These are phyloP conservation scores for Heteromormyrus szaboi DNA, from an alignment of 2,797 vertebrate genomes.

Conservation along the genomic window DNA sequence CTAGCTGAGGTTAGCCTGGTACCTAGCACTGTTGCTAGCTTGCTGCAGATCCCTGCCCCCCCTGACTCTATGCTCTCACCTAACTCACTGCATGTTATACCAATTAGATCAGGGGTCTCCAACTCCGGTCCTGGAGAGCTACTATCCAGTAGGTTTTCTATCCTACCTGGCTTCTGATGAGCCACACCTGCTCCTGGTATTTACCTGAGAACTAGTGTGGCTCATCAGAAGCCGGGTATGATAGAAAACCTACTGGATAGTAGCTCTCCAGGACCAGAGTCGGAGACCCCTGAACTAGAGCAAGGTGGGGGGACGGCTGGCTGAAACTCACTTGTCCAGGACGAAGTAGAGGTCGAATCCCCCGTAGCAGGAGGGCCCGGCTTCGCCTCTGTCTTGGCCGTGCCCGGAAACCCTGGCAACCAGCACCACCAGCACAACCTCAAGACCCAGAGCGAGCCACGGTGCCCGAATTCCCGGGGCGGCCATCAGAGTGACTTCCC, in stretches of 20 bases:
- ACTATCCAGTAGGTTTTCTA: too few species aligned
- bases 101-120: background rate
- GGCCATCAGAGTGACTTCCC: constrained; percentile 42
- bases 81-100: background rate
- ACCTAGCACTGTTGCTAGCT: background rate
- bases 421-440: constrained; percentile 60
- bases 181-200: too few species aligned
- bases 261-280: too few species aligned
- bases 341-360: constrained; percentile 98
- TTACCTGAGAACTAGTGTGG: too few species aligned
- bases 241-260: too few species aligned
- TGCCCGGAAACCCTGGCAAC: constrained; percentile 61
- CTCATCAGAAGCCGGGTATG: too few species aligned
- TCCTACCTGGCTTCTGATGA: too few species aligned
- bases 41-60: background rate
- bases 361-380: constrained; percentile 89
- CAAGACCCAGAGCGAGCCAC: constrained; percentile 48
- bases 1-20: background rate
- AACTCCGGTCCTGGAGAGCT: too few species aligned
- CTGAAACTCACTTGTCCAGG: constrained; percentile 90
- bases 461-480: constrained; percentile 47
- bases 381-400: constrained; percentile 59
- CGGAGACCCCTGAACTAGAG: too few species aligned
- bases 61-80: background rate
- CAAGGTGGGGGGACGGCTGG: background rate